phyloP scores from a whole-genome alignment of 2,797 vertebrate species.

The Cryptoblepharus egeriae region DNA sequence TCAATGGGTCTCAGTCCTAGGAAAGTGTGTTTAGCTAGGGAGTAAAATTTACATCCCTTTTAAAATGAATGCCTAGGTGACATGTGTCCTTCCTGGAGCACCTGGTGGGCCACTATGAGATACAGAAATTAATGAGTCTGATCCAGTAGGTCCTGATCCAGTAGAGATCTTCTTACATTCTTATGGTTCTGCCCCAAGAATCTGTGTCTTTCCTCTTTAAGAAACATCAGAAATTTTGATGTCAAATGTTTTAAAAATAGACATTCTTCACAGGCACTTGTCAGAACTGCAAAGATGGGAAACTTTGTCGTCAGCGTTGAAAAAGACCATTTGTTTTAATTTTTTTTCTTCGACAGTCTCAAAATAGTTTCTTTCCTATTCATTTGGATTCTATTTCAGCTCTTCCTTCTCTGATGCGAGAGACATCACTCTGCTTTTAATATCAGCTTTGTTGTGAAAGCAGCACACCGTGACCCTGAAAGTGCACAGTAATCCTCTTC shows the following conservation, averaged over 20 bases:
- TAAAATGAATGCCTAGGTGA: too few species aligned
- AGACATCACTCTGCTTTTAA: neutral
- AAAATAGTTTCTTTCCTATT: constrained; percentile 17
- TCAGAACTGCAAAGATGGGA: neutral
- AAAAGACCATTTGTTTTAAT: constrained; percentile 34
- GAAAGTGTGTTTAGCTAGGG: too few species aligned
- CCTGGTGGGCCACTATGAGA: too few species aligned
- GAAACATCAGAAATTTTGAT: neutral
- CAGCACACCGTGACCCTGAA: constrained; percentile 20
- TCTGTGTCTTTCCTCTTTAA: neutral
- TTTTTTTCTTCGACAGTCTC: neutral
- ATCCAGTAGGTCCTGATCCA: too few species aligned
- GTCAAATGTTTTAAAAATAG: constrained; percentile 30
- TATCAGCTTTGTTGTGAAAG: neutral
- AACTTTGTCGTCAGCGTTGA: constrained; percentile 9
- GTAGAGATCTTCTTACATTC: too few species aligned
- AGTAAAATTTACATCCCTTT: too few species aligned
- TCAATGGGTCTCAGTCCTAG: too few species aligned
- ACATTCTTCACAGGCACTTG: neutral
- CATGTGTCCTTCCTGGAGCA: too few species aligned
- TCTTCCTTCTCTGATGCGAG: constrained; percentile 27
- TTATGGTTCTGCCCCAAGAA: neutral
- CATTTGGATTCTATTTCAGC: constrained; percentile 9
- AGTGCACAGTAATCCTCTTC: constrained; percentile 16
- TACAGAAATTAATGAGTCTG: too few species aligned